phyloP scores from a whole-genome alignment of 2,888 invertebrate genomes.

The Leucania comma region DNA sequence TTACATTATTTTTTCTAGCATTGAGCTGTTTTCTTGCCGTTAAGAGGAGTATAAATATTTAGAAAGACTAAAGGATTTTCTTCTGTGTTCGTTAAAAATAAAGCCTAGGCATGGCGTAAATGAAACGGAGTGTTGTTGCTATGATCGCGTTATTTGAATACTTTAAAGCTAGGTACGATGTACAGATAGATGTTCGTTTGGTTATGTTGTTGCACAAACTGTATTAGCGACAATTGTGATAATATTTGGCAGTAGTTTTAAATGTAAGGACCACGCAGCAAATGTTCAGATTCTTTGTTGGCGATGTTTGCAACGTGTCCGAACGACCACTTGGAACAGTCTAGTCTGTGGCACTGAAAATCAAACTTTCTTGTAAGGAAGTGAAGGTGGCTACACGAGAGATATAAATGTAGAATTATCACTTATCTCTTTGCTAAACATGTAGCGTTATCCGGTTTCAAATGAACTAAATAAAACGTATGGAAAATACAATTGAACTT shows the following conservation, averaged over 20 bases:
- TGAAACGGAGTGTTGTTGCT: slow-evolving; percentile 33
- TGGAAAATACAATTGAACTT: not conserved
- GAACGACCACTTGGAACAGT: slow-evolving; percentile 2
- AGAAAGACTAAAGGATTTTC: slow-evolving; percentile 8
- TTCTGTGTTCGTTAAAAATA: slow-evolving; percentile 30
- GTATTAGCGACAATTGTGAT: slow-evolving; percentile 69
- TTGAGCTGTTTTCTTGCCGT: slow-evolving; percentile 15
- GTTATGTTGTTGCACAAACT: slow-evolving; percentile 63
- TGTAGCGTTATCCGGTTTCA: not conserved
- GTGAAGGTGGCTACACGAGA: slow-evolving; percentile 49
- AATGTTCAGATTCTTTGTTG: slow-evolving; percentile 58
- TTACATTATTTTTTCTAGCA: slow-evolving; percentile 17
- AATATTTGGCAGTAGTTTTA: slow-evolving; percentile 67
- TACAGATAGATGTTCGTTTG: slow-evolving; percentile 42
- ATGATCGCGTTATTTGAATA: slow-evolving; percentile 23
- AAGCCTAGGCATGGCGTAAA: slow-evolving; percentile 14
- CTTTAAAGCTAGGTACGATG: slow-evolving; percentile 44
- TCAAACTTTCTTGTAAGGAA: slow-evolving; percentile 35
- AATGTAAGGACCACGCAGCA: slow-evolving; percentile 66
- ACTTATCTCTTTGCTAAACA: slow-evolving; percentile 3
- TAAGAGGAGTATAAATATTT: slow-evolving; percentile 8
- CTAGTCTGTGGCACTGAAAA: slow-evolving; percentile 36
- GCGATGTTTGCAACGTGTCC: slow-evolving; percentile 32
- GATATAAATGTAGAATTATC: slow-evolving; percentile 12
- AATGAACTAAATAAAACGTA: not conserved